Evolutionary conservation across 2,113 vertebrate genomes (phyloP), one percentile per base, ranked within the genome.

Genomic region (Poecilia latipinna): DNA sequence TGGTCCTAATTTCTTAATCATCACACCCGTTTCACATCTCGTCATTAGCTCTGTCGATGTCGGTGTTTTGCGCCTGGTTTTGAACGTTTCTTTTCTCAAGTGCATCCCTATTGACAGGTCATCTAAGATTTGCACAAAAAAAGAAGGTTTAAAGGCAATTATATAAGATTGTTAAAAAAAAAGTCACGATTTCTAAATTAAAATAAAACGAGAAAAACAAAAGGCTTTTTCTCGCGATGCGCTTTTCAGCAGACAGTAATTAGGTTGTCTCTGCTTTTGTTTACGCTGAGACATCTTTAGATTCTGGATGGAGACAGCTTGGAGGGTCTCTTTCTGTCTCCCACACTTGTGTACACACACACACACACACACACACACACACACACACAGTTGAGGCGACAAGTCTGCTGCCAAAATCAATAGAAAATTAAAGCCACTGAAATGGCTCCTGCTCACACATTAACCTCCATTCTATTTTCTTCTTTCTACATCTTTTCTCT

Each of bases 361-460:
- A 79, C 15, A 65, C 62, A 84, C 32, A 63, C 69, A 65, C 77
- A 61, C 19, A 74, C 72, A 80, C 80, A 72, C 69, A 77, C 69
- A 79, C 64, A 22, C 44, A 44, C 72, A 77, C 61, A 39, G 48
- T 60, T 72, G 64, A 77, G 70, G 72, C 61, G 61, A 84, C 77
- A 75, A 76, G 76, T 79, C 84, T 83, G 68, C 77, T 67, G 79
- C 84, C 88, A 72, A 60, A 85, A 94, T 94, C 94, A 92, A 95
- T 94, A 94, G 62, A 94, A 94, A 94, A 93, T 94, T 94, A 94
- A 94, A 93, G 88, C 78, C 86, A 79, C 84, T 70, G 90, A 90
- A 93, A 94, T 94, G 89, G 91, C 88, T 91, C 93, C 89, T 90
- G 91, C 87, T 92, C 92, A 89, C 90, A 88, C 78, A 90, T 93